Conservation (phyloP, 2,113 vertebrate genomes). For the Choloepus hoffmanni region DNA sequence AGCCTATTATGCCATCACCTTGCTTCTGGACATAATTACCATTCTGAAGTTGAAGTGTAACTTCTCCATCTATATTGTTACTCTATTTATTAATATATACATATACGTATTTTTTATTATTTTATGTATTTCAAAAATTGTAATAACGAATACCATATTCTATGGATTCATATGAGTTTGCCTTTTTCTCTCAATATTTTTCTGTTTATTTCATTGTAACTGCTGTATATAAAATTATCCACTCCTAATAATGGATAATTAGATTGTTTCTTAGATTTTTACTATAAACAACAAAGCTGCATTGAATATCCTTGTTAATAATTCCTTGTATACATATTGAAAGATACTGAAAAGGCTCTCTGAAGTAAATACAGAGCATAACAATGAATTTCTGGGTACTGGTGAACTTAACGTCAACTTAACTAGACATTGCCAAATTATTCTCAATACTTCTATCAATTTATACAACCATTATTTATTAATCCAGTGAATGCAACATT, state of each 20-base stretch:
- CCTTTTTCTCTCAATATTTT: constrained; percentile 8
- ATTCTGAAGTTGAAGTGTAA: background rate
- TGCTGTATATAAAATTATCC: background rate
- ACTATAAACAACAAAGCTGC: background rate
- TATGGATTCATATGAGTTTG: background rate
- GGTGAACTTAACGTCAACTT: constrained; percentile 14
- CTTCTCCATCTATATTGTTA: background rate
- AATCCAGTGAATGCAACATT: constrained; percentile 12
- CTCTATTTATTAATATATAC: background rate
- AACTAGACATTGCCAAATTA: constrained; percentile 10
- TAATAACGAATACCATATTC: background rate
- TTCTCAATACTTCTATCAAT: constrained; percentile 31
- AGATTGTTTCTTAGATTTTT: background rate
- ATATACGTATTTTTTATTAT: background rate
- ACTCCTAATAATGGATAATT: constrained; percentile 46
- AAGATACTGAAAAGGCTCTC: constrained; percentile 14
- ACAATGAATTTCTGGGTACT: background rate
- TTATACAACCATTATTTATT: constrained; percentile 56
- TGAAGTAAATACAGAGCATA: constrained; percentile 12
- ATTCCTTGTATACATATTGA: constrained; percentile 27
- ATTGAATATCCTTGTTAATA: background rate
- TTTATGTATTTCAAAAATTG: background rate
- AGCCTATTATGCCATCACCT: background rate
- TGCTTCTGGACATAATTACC: background rate
- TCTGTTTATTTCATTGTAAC: background rate